Evolutionary conservation across 2,888 invertebrate genomes (phyloP).

Genomic region (Cheilosia impressa): DNA sequence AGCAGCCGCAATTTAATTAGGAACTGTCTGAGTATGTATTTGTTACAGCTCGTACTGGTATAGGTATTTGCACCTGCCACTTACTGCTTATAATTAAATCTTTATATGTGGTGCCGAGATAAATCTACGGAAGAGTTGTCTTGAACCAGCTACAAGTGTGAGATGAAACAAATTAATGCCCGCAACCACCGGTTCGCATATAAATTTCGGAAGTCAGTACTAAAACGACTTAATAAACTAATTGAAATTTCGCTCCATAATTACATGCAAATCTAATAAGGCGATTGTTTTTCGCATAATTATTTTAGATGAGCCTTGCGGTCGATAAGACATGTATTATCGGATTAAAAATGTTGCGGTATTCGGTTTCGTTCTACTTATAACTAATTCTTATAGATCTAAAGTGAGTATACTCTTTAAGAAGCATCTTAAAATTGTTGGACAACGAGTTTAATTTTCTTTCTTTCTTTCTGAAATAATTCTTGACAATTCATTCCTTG

Average conservation of each 20-base stretch:
- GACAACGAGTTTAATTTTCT: too few species aligned
- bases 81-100: conserved; percentile 28
- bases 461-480: too few species aligned
- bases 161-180: conserved; percentile 23
- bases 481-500: too few species aligned
- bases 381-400: too few species aligned
- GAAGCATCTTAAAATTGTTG: too few species aligned
- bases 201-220: conserved; percentile 34
- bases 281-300: too few species aligned
- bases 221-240: conserved; percentile 28
- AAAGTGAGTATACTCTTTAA: too few species aligned
- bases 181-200: conserved; percentile 10
- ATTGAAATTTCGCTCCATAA: conserved; percentile 15
- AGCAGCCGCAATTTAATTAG: conserved; percentile 28
- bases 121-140: not conserved
- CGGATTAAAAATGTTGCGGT: too few species aligned
- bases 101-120: not conserved
- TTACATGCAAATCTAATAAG: conserved; percentile 27
- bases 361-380: too few species aligned
- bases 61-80: conserved; percentile 25
- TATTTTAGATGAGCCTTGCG: too few species aligned
- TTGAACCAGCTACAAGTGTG: not conserved
- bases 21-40: not conserved
- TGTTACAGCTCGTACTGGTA: not conserved
- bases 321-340: too few species aligned